phyloP scores from a whole-genome alignment of 2,113 vertebrate genomes.

The Dasyprocta punctata region DNA sequence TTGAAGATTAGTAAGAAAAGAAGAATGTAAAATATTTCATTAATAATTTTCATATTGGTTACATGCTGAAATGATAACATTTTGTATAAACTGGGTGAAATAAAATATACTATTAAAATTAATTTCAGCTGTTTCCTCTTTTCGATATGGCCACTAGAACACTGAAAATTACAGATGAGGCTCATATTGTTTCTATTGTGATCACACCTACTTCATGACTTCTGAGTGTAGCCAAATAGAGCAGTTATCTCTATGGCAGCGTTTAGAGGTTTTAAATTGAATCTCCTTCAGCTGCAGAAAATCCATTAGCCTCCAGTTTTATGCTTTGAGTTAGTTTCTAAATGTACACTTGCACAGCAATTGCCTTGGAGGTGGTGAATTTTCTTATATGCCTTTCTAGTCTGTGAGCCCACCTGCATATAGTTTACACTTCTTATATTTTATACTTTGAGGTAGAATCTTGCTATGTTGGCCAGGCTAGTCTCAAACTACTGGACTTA shows the following conservation, averaged over 20 bases:
- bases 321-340: not conserved
- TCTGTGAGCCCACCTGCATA: not conserved
- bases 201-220: not conserved
- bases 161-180: not conserved
- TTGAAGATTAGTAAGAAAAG: conserved; percentile 44
- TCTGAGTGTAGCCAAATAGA: not conserved
- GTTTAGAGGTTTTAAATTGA: not conserved
- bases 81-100: conserved; percentile 29
- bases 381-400: not conserved
- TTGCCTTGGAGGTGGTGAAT: not conserved
- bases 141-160: not conserved
- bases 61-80: conserved; percentile 18
- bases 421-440: not conserved
- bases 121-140: conserved; percentile 39
- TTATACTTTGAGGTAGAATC: not conserved
- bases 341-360: not conserved
- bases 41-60: conserved; percentile 52
- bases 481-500: not conserved
- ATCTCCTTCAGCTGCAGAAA: not conserved
- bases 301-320: not conserved
- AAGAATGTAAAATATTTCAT: conserved; percentile 46
- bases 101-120: conserved; percentile 53
- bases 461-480: not conserved
- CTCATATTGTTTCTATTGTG: not conserved
- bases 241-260: not conserved